Evolutionary conservation across 1,140 invertebrate genomes (phyloP), one percentile per base, ranked within the genome.

Genomic region (Eciton burchellii): DNA sequence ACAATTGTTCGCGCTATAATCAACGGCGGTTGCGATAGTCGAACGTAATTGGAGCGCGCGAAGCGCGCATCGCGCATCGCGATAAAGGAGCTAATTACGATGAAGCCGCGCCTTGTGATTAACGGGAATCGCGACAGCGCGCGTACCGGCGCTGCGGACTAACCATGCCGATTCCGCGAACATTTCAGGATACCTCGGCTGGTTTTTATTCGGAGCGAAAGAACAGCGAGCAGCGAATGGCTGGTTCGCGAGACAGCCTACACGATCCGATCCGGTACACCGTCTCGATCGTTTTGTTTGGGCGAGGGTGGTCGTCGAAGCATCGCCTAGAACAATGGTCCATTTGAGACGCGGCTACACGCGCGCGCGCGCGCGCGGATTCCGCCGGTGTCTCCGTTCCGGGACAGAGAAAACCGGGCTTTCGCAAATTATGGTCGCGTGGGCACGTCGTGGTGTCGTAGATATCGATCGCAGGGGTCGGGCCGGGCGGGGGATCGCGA

Each of bases 301-400:
- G 71, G 63, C 74, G 73, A 84, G 83, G 88, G 84, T 90, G 89
- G 88, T 89, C 89, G 89, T 90, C 84, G 85, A 90, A 84, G 84
- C 88, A 89, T 87, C 85, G 81, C 60, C 86, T 88, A 88, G 90
- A 91, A 91, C 90, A 91, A 91, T 91, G 87, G 90, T 83, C 88
- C 90, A 88, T 91, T 89, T 86, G 76, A 90, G n/a, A n/a, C n/a
- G 52, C 74, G 70, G 19, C 49, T 84, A 77, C 85, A 56, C 68
- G 63, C 63, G 57, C 24, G 63, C 59, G 66, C 84, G 74, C 84
- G 74, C 74, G 77, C 86, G 56, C 14, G 45, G 16, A 63, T 59
- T 19, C 52, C 76, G 52, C 52, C 35, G 35, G 72, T 66, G 71
- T 87, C 63, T 73, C 81, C 6, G 2, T 35, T 35, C 56, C 29